A percentile compares a stretch with the other conserved stretches of the same genome.
Evolutionary conservation across 2,113 vertebrate genomes (phyloP).

Genomic region (Trinectes maculatus): DNA sequence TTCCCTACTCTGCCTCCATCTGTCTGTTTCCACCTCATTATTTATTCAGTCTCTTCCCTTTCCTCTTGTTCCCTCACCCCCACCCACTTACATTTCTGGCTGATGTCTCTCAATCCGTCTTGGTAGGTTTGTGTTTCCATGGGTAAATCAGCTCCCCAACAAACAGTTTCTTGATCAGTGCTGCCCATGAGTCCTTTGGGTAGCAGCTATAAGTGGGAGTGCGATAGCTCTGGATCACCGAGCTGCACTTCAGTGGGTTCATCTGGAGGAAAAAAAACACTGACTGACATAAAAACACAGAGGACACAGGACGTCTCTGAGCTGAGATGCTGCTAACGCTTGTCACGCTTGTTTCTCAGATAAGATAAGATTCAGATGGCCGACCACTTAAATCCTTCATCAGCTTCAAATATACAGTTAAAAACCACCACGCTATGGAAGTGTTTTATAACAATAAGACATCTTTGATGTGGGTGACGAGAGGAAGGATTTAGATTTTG

Average conservation of each 20-base stretch:
- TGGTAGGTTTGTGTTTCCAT: slow-evolving; percentile 91
- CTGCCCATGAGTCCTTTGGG: slow-evolving; percentile 91
- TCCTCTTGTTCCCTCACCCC: not conserved
- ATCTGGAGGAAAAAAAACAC: slow-evolving; percentile 79
- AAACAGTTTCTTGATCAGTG: slow-evolving; percentile 92
- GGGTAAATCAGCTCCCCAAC: slow-evolving; percentile 95
- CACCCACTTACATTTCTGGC: not conserved
- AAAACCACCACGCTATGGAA: too few species aligned
- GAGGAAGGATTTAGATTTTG: too few species aligned
- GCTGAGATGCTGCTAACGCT: too few species aligned
- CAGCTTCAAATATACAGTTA: too few species aligned
- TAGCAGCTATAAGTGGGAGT: slow-evolving; percentile 90
- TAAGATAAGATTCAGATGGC: too few species aligned
- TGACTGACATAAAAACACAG: not conserved
- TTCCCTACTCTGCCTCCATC: slow-evolving; percentile 16
- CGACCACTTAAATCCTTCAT: too few species aligned
- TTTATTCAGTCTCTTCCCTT: slow-evolving; percentile 36
- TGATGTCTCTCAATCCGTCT: slow-evolving; percentile 83
- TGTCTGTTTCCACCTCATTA: slow-evolving; percentile 17
- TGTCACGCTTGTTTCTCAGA: too few species aligned
- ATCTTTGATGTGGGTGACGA: too few species aligned
- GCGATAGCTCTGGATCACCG: slow-evolving; percentile 86
- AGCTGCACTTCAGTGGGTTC: slow-evolving; percentile 86
- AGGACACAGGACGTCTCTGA: not conserved
- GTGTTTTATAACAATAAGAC: too few species aligned